These are phyloP conservation scores for Copidosoma aretas DNA, from an alignment of 2,888 invertebrate species.

Conservation along the genomic window DNA sequence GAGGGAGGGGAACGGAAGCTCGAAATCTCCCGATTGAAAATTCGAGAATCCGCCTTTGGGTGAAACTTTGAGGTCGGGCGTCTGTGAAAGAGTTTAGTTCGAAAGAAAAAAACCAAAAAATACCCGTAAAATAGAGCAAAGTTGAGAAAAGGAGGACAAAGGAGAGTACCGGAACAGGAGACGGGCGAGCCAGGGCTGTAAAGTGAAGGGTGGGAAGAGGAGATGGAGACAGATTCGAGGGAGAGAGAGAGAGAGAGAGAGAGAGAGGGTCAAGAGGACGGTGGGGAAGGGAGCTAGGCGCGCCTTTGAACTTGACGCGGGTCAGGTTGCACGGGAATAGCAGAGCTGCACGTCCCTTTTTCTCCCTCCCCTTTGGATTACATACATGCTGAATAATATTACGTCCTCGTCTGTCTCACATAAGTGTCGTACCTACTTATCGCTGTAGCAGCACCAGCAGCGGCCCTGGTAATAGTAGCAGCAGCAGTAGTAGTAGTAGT, in stretches of 20 bases:
- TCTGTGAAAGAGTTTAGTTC: background rate
- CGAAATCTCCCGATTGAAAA: background rate
- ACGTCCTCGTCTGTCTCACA: too few relatives aligned
- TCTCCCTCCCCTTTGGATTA: background rate
- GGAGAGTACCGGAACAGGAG: background rate
- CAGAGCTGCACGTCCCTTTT: constrained; percentile 31
- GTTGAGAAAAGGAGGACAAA: background rate
- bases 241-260: background rate
- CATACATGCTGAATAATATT: too few relatives aligned
- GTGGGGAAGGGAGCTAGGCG: constrained; percentile 31
- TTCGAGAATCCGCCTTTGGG: background rate
- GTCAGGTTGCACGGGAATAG: constrained; percentile 50
- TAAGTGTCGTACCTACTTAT: too few relatives aligned
- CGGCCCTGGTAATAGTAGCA: too few relatives aligned
- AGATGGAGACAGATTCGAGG: background rate
- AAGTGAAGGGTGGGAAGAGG: too few relatives aligned
- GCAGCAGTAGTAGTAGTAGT: too few relatives aligned
- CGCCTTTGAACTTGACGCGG: constrained; percentile 62
- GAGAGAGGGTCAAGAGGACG: constrained; percentile 10
- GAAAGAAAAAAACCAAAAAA: constrained; percentile 7
- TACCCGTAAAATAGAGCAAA: background rate
- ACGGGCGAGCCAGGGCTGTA: background rate
- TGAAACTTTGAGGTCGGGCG: background rate
- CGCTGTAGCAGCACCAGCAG: too few relatives aligned
- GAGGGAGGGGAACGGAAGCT: too few relatives aligned